Conservation (phyloP, 2,888 invertebrate species). For the Petrolisthes manimaculis region DNA sequence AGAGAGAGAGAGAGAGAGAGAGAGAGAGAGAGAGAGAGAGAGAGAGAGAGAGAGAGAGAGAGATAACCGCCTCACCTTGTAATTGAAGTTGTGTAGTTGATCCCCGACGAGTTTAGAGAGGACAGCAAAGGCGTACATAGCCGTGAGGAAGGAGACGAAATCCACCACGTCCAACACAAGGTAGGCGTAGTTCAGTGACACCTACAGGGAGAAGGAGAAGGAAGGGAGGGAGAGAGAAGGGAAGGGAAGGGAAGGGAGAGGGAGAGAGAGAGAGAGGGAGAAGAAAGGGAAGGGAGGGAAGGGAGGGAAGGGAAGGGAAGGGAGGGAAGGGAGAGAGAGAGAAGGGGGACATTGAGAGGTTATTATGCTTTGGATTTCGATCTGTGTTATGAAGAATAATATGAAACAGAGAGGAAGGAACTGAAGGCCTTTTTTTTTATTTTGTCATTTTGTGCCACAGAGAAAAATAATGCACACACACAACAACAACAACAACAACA, state of each 20-base stretch:
- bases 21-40: conserved; percentile 20
- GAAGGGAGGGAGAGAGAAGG: background rate
- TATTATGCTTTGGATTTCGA: background rate
- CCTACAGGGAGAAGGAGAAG: background rate
- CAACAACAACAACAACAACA: background rate
- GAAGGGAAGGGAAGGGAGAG: background rate
- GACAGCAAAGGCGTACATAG: conserved; percentile 27
- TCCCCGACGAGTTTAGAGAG: conserved; percentile 17
- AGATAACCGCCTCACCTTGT: conserved; percentile 22
- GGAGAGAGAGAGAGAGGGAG: background rate
- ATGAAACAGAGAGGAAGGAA: background rate
- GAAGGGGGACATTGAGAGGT: too few species aligned
- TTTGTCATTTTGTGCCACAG: background rate
- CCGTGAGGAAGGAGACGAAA: conserved; percentile 21
- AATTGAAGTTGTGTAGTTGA: conserved; percentile 14
- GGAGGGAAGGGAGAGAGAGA: too few species aligned
- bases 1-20: background rate
- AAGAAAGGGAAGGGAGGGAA: background rate
- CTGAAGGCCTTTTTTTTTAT: background rate
- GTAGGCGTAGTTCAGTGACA: conserved; percentile 17
- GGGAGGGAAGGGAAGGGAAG: background rate
- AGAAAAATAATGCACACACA: background rate
- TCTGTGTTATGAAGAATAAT: background rate
- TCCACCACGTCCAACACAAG: conserved; percentile 19
- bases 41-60: conserved; percentile 2